Percentiles rank a stretch among this genome's conserved stretches.
Conservation (phyloP, 2,113 vertebrate species). For the Cebus imitator region DNA sequence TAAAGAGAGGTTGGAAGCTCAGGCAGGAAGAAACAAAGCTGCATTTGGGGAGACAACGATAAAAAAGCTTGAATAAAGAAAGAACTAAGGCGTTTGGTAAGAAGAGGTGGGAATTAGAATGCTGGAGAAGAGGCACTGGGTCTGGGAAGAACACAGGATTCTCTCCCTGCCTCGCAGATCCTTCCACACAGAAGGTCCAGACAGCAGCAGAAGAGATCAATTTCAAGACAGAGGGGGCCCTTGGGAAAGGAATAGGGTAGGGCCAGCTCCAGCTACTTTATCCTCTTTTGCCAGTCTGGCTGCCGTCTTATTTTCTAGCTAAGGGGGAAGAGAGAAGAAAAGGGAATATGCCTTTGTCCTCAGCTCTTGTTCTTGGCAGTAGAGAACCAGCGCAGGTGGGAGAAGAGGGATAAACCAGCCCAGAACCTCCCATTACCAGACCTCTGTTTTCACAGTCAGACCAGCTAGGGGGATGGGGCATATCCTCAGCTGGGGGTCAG, state of each 20-base stretch:
- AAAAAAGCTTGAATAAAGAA: not conserved
- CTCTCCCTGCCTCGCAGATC: slow-evolving; percentile 31
- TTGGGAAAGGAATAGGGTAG: slow-evolving; percentile 17
- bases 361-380: slow-evolving; percentile 44
- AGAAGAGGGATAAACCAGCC: slow-evolving; percentile 43
- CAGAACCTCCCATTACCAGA: slow-evolving; percentile 53
- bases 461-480: not conserved
- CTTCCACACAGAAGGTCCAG: slow-evolving; percentile 43
- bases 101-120: not conserved
- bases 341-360: slow-evolving; percentile 63
- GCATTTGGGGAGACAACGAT: not conserved
- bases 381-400: slow-evolving; percentile 62
- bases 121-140: not conserved
- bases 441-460: slow-evolving; percentile 53
- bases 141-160: not conserved
- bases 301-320: slow-evolving; percentile 55
- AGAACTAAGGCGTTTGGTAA: not conserved
- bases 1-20: not conserved
- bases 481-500: slow-evolving; percentile 63
- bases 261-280: slow-evolving; percentile 34
- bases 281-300: not conserved
- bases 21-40: not conserved
- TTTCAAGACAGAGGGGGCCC: slow-evolving; percentile 51
- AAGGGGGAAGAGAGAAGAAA: not conserved
- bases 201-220: slow-evolving; percentile 38